These are phyloP conservation scores for Poecilia velifera DNA, from an alignment of 2,797 vertebrate species.

Conservation along the genomic window DNA sequence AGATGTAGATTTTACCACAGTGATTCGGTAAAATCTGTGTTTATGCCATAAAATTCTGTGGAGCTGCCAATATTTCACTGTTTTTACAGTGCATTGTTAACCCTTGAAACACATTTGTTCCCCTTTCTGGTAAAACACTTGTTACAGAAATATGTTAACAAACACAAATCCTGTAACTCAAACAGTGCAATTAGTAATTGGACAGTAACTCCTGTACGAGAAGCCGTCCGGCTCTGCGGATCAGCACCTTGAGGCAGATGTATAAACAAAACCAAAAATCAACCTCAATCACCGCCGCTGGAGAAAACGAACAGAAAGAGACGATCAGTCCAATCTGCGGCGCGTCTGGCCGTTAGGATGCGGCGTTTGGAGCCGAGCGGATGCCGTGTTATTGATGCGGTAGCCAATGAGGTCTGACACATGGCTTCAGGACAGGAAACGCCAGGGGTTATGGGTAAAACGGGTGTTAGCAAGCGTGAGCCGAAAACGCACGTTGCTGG, in stretches of 20 bases:
- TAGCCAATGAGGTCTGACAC: slow-evolving; percentile 75
- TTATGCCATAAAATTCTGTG: too few species aligned
- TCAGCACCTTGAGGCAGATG: slow-evolving; percentile 35
- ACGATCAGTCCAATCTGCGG: slow-evolving; percentile 43
- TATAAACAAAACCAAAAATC: slow-evolving; percentile 60
- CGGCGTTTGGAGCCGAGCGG: slow-evolving; percentile 49
- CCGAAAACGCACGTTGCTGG: slow-evolving; percentile 52
- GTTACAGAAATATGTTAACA: background rate
- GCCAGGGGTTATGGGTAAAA: slow-evolving; percentile 79
- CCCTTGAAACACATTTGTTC: background rate
- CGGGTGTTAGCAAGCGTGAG: slow-evolving; percentile 67
- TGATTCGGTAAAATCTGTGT: too few species aligned
- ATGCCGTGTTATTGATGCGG: slow-evolving; percentile 67
- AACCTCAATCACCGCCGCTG: slow-evolving; percentile 29
- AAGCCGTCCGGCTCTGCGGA: slow-evolving; percentile 9
- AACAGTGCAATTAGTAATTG: background rate
- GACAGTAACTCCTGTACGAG: background rate
- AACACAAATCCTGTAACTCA: background rate
- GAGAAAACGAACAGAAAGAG: slow-evolving; percentile 31
- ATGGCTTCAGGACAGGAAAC: slow-evolving; percentile 77
- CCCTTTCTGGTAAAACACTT: background rate
- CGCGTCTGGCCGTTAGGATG: slow-evolving; percentile 45
- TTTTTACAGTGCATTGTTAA: background rate
- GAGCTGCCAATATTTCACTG: too few species aligned
- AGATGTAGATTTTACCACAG: too few species aligned